phyloP scores from a whole-genome alignment of 30 jellyfish, hydroid and myxozoan genomes.

The Turritopsis rubra region DNA sequence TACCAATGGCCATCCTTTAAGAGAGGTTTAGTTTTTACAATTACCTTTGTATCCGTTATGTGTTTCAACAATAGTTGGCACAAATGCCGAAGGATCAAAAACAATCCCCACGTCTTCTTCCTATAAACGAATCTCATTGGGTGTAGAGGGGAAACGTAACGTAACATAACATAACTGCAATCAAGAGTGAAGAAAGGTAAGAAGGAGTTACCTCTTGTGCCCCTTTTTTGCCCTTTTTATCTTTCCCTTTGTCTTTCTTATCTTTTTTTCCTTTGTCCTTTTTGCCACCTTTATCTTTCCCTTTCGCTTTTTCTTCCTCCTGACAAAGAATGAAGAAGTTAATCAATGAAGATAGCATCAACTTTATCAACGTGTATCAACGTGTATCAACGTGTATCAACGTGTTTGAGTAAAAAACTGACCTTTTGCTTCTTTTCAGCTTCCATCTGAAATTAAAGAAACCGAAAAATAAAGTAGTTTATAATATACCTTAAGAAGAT shows the following conservation, averaged over 20 bases:
- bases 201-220: constrained; percentile 36
- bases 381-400: no score
- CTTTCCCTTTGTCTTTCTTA: constrained; percentile 52
- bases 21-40: not conserved
- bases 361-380: not conserved
- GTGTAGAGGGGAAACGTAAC: no score
- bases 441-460: constrained; percentile 21
- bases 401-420: not conserved
- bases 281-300: constrained; percentile 42
- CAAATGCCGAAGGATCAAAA: constrained; percentile 79
- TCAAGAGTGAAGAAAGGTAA: no score
- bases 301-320: constrained; percentile 83
- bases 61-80: constrained; percentile 65
- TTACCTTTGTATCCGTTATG: constrained; percentile 46
- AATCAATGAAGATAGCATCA: not conserved
- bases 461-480: not conserved
- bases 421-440: constrained; percentile 30
- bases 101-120: constrained; percentile 83
- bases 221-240: constrained; percentile 86
- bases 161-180: no score
- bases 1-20: no score
- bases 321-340: not conserved
- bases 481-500: not conserved
- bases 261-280: constrained; percentile 44
- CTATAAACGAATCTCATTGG: constrained; percentile 27